These are phyloP conservation scores for Pollenia labialis DNA, from an alignment of 2,888 invertebrate genomes.

Conservation along the genomic window DNA sequence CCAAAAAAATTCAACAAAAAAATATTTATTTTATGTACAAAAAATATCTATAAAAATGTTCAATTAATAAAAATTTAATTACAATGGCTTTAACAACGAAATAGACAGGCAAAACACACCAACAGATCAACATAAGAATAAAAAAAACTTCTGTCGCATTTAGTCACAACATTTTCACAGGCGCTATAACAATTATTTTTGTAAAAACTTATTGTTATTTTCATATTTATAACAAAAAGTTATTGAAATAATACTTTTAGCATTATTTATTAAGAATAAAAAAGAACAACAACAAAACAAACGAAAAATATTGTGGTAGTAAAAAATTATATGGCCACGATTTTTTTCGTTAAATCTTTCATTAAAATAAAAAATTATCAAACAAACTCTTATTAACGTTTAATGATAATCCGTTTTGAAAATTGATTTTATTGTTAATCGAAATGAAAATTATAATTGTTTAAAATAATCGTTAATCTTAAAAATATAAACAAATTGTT, in stretches of 20 bases:
- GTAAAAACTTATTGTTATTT: background rate
- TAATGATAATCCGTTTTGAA: background rate
- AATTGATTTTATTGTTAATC: background rate
- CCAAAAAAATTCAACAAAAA: background rate
- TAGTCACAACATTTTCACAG: slow-evolving; percentile 24
- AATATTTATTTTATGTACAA: background rate
- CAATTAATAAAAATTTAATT: slow-evolving; percentile 25
- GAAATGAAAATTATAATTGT: slow-evolving; percentile 6
- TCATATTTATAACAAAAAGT: slow-evolving; percentile 3
- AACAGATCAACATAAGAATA: background rate
- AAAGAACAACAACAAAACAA: background rate
- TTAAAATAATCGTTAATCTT: slow-evolving; percentile 5
- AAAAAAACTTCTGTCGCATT: slow-evolving; percentile 33
- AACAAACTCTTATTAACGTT: background rate
- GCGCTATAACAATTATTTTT: slow-evolving; percentile 11
- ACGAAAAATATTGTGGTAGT: background rate
- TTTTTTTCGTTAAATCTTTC: background rate
- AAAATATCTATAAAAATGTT: slow-evolving; percentile 14
- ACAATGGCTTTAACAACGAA: slow-evolving; percentile 12
- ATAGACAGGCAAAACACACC: background rate
- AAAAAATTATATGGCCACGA: slow-evolving; percentile 21
- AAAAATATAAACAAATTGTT: background rate
- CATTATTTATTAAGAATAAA: slow-evolving; percentile 2
- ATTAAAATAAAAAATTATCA: background rate
- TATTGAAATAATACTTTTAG: background rate